Evolutionary conservation across 2,888 invertebrate genomes (phyloP), one percentile per base, ranked within the genome.

Genomic region (Leptothorax acervorum): DNA sequence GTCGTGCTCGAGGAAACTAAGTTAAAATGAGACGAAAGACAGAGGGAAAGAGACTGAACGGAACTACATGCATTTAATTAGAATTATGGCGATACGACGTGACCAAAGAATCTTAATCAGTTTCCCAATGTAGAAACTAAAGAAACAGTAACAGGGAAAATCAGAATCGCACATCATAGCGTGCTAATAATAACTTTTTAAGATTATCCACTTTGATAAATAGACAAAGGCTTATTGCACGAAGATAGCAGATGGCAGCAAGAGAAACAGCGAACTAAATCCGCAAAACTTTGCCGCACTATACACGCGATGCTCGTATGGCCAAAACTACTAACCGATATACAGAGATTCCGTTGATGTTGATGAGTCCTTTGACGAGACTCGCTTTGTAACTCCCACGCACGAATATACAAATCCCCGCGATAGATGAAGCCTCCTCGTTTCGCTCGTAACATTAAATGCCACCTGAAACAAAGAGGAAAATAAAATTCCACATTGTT

Each of bases 311-410:
- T 23, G 48, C 31, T 75, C 18, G n/a, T 35, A 48, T 28, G 4
- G 5, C 23, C 53, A 15, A 65, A 63, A 76, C 39, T 82, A 92
- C 94, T 93, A 79, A 94, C 94, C 92, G 94, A 90, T 78, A 94
- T 87, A 86, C 94, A 94, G 82, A 94, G 92, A 87, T 92, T 94
- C 60, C 89, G 91, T 87, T 94, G 94, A 84, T 93, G 91, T 71
- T 93, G 93, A 89, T 94, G 94, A 70, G 92, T 92, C 76, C 93
- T 92, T 87, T 92, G 93, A 85, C 94, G 94, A 60, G 94, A 94
- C 91, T 96, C 96, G 85, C 95, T 95, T 90, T 96, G 96, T 73
- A 96, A 93, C 84, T 95, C 95, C 96, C 96, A 96, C 75, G 95
- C 95, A 85, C 95, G 95, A 78, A 96, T 95, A 87, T 96, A 96